Conservation (phyloP, 2,888 invertebrate genomes). For the Lasioglossum zephyrum region DNA sequence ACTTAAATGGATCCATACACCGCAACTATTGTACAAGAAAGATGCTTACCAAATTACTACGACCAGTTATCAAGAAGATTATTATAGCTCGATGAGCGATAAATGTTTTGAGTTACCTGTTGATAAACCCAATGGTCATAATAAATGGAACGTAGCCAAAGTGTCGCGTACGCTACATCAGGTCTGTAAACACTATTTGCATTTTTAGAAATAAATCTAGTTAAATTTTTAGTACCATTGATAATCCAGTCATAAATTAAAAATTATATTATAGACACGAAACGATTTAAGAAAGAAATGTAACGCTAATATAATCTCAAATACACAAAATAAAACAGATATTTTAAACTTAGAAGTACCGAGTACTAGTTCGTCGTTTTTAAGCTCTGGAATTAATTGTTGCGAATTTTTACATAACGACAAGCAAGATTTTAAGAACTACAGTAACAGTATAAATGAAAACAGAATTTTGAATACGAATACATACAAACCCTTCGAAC, state of each 20-base stretch:
- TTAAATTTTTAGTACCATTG: background rate
- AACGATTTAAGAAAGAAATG: conserved; percentile 28
- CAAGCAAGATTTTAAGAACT: conserved; percentile 39
- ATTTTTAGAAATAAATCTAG: background rate
- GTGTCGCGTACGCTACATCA: conserved; percentile 30
- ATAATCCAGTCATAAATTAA: background rate
- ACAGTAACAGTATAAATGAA: conserved; percentile 29
- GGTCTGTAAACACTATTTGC: conserved; percentile 40
- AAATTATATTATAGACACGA: conserved; percentile 34
- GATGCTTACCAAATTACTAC: conserved; percentile 34
- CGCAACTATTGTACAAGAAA: conserved; percentile 58
- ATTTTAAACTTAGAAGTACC: conserved; percentile 19
- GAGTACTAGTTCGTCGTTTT: background rate
- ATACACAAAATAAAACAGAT: conserved; percentile 30
- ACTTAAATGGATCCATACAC: conserved; percentile 66
- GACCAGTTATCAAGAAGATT: conserved; percentile 48
- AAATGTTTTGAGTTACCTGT: conserved; percentile 69
- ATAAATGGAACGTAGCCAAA: conserved; percentile 33
- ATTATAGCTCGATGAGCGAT: conserved; percentile 65
- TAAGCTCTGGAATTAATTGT: conserved; percentile 18
- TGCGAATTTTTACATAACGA: conserved; percentile 12
- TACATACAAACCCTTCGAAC: conserved; percentile 20
- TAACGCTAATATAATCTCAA: background rate
- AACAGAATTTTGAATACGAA: conserved; percentile 23
- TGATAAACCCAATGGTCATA: conserved; percentile 57